Conservation (phyloP, 2,113 vertebrate genomes). For the Crotalus viridis region DNA sequence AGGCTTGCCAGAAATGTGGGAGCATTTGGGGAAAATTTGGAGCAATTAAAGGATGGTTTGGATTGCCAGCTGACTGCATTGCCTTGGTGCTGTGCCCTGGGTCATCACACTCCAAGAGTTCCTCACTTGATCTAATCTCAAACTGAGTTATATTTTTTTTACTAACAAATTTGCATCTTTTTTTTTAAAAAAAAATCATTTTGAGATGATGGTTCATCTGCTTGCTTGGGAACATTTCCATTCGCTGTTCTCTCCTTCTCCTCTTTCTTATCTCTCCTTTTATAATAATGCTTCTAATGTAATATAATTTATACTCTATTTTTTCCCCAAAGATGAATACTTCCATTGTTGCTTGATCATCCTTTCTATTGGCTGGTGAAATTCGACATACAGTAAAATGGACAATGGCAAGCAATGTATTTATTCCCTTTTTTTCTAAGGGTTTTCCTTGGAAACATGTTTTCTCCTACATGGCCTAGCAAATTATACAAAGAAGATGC, state of each 20-base stretch:
- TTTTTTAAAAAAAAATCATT: slow-evolving; percentile 55
- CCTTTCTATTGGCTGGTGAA: slow-evolving; percentile 49
- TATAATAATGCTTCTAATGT: slow-evolving; percentile 51
- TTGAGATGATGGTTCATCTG: slow-evolving; percentile 70
- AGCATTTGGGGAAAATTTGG: too few relatives aligned
- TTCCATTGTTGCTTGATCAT: slow-evolving; percentile 53
- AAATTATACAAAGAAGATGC: slow-evolving; percentile 1
- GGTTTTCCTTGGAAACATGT: background rate
- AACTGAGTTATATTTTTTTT: slow-evolving; percentile 65
- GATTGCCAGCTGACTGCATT: too few relatives aligned
- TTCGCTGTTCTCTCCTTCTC: slow-evolving; percentile 45
- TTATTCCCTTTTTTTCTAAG: slow-evolving; percentile 12
- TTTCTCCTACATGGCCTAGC: slow-evolving; percentile 9
- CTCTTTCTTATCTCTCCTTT: slow-evolving; percentile 29
- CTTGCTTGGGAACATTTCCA: slow-evolving; percentile 62
- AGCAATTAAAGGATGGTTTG: too few relatives aligned
- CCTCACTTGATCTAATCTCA: slow-evolving; percentile 58
- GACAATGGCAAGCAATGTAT: slow-evolving; percentile 50
- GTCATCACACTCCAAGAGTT: slow-evolving; percentile 1
- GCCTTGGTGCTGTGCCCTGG: too few relatives aligned
- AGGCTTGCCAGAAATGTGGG: too few relatives aligned
- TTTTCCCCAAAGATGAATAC: slow-evolving; percentile 60
- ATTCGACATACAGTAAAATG: slow-evolving; percentile 58
- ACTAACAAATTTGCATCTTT: slow-evolving; percentile 62
- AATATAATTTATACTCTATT: slow-evolving; percentile 60